These are phyloP conservation scores for Nineta flava DNA, from an alignment of 2,888 invertebrate species.

Conservation along the genomic window DNA sequence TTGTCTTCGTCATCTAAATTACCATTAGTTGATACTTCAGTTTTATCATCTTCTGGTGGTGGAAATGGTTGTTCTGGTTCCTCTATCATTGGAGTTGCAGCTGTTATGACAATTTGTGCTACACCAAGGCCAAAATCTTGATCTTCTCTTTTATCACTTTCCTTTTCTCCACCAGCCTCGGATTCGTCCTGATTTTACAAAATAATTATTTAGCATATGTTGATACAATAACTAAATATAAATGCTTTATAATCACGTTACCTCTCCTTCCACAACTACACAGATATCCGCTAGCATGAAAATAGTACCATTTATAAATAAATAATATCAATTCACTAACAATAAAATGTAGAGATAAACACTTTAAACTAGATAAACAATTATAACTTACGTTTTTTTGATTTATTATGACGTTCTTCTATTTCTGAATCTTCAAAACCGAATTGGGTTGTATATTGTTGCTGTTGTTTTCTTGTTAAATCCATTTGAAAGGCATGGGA, in stretches of 20 bases:
- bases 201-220: background rate
- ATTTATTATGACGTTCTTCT: slow-evolving; percentile 29
- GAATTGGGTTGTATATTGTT: slow-evolving; percentile 62
- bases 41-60: slow-evolving; percentile 25
- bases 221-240: background rate
- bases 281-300: background rate
- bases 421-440: slow-evolving; percentile 17
- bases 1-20: slow-evolving; percentile 11
- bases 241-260: background rate
- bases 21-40: slow-evolving; percentile 10
- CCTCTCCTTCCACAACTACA: slow-evolving; percentile 1
- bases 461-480: slow-evolving; percentile 51
- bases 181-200: slow-evolving; percentile 3
- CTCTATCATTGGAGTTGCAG: slow-evolving; percentile 84
- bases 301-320: background rate
- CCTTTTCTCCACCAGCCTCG: slow-evolving; percentile 13
- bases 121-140: slow-evolving; percentile 60
- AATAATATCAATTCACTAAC: background rate
- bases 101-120: slow-evolving; percentile 83
- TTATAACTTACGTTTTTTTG: slow-evolving; percentile 18
- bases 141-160: slow-evolving; percentile 17
- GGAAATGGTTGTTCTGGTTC: slow-evolving; percentile 70
- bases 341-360: background rate
- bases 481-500: slow-evolving; percentile 47
- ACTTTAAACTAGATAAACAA: too few species aligned